Base-by-base conservation (phyloP, 2,888 invertebrate genomes). In the Drosophila mimica region DNA sequence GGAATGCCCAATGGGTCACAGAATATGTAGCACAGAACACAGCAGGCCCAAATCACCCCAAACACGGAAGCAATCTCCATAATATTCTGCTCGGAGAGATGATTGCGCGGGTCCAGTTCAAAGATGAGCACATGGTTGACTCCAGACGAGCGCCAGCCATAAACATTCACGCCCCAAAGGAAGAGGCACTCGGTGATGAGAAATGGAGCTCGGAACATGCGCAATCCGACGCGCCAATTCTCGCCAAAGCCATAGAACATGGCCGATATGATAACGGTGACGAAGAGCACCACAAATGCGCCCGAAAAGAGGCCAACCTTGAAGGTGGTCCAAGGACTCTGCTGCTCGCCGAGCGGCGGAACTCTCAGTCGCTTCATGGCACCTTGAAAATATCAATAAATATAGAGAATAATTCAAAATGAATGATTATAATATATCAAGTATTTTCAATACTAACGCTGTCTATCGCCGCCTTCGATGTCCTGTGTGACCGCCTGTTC, bases 321-420 rank as follows among this genome's bases (percentile, higher is more conserved):
- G 89, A 97, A 97, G 1, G 97, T 97, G 4, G 96, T 97, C 95
- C 96, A 96, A 0, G 96, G 96, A 71, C 96, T 96, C 90, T 96
- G 96, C 85, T 96, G 96, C 92, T 97, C 97, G 17, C 97, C 97
- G 33, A 98, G 93, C 4, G 98, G 98, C 0, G 97, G 98, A 1
- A 97, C 97, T 61, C 97, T 93, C 30, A 98, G 93, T 48, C 97
- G 94, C 92, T 98, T 98, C 98, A 98, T 98, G 4, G 97, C 98
- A 43, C 89, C 96, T 79, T 15, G 0, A 20, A 49, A 36, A 38
- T 13, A 0, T 3, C 20, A 25, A 46, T 4, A 15, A 46, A 2
- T 8, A 20, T 8, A 20, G 11, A 11, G 11, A n/a, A 34, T 25
- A 20, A 33, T 20, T 17, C 1, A 25, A 11, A 28, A 36, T 17